Evolutionary conservation across 2,888 invertebrate genomes (phyloP), one percentile per base, ranked within the genome.

Genomic region (Gari tellinella): DNA sequence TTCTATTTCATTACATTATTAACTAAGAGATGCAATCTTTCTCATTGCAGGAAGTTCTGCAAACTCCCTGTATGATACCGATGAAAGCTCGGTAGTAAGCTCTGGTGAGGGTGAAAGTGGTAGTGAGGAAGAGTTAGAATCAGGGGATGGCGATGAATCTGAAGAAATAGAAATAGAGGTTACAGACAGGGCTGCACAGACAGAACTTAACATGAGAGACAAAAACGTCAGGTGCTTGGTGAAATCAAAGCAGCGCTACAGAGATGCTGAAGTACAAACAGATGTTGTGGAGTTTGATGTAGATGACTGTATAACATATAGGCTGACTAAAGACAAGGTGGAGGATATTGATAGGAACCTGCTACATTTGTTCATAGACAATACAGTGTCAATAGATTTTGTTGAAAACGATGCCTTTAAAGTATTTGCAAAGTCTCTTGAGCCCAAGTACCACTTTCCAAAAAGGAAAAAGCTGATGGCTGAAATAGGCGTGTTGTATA

Each of bases 11-110:
- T n/a, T n/a, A n/a, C n/a, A 31, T 31, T 4, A 31, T 31, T 31
- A n/a, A 31, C 31, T 31, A 10, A 31, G 31, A 31, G 31, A 31
- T 31, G 31, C 31, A 31, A 31, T 31, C 31, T 31, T 31, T 31
- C 76, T 76, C 70, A 64, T 76, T 78, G 78, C 78, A 78, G 78
- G 73, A 58, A 56, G 51, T 53, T 46, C 58, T n/a, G 40, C 49
- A 21, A 40, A 49, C 38, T 70, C 69, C 37, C 61, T 70, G 17
- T 25, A 48, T 37, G 40, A 55, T 19, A 23, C 40, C 15, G 55
- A 57, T 23, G 61, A 56, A 23, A 48, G 48, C 21, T 37, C 43
- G 1, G 26, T 15, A 48, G 65, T 41, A 23, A 55, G 40, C 23
- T 57, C 52, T 58, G 53, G 48, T 45, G 70, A 64, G 19, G 65